A percentile compares a stretch with the other conserved stretches of the same genome.
Conservation (phyloP, 2,888 invertebrate genomes). For the Girardia tigrina region DNA sequence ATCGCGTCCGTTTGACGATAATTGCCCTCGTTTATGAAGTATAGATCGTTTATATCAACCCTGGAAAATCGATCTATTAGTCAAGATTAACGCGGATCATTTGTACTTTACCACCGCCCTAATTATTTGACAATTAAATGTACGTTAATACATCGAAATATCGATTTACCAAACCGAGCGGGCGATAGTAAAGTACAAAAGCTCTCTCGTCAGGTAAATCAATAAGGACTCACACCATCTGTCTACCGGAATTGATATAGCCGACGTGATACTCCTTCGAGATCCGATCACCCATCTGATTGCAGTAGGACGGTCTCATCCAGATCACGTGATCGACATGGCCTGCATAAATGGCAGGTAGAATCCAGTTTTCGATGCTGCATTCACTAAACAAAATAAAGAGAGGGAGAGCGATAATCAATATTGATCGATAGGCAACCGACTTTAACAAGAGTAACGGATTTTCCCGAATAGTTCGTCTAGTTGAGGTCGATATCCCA, state of each 20-base stretch:
- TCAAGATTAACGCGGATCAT: too few relatives aligned
- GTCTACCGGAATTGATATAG: constrained; percentile 49
- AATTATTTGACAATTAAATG: too few relatives aligned
- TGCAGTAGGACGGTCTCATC: constrained; percentile 77
- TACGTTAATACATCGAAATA: too few relatives aligned
- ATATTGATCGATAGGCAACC: too few relatives aligned
- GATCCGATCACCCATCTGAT: constrained; percentile 63
- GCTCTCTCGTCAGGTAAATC: too few relatives aligned
- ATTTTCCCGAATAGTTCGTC: constrained; percentile 58
- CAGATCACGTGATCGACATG: constrained; percentile 67
- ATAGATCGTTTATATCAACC: constrained; percentile 25
- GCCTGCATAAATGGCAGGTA: constrained; percentile 71
- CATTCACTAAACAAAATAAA: constrained; percentile 24
- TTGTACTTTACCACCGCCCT: too few relatives aligned
- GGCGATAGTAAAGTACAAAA: too few relatives aligned
- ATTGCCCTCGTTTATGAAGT: constrained; percentile 5
- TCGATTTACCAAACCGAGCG: too few relatives aligned
- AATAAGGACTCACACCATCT: constrained; percentile 40
- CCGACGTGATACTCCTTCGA: constrained; percentile 61
- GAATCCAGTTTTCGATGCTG: constrained; percentile 84
- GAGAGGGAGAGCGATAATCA: too few relatives aligned
- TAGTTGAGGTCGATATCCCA: constrained; percentile 66
- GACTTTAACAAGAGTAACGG: constrained; percentile 2
- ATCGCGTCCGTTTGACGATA: neutral
- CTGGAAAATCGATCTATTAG: neutral